These are phyloP conservation scores for Corbicula japonica DNA, from an alignment of 2,888 invertebrate species.

Conservation along the genomic window DNA sequence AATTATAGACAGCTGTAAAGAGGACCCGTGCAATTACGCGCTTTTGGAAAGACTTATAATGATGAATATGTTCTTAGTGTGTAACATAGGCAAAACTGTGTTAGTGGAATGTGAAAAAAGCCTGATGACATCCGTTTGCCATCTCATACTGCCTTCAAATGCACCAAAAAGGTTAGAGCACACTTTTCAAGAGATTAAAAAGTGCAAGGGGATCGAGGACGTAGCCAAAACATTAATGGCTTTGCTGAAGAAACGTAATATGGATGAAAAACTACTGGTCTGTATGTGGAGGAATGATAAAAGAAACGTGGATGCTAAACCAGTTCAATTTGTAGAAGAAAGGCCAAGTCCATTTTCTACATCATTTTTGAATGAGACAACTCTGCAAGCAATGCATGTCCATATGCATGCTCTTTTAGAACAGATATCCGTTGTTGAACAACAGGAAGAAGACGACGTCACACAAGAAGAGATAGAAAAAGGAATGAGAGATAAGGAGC, in stretches of 20 bases:
- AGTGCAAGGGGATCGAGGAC: constrained; percentile 58
- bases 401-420: constrained; percentile 10
- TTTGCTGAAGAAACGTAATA: constrained; percentile 52
- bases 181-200: constrained; percentile 43
- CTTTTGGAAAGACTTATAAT: constrained; percentile 69
- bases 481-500: constrained; percentile 47
- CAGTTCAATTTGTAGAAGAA: constrained; percentile 1
- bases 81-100: constrained; percentile 62
- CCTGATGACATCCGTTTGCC: constrained; percentile 52
- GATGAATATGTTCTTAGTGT: constrained; percentile 56
- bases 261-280: constrained; percentile 47
- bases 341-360: background rate
- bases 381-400: constrained; percentile 24
- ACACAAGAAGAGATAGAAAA: constrained; percentile 60
- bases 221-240: constrained; percentile 41
- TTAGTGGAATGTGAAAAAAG: constrained; percentile 21
- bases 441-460: constrained; percentile 35
- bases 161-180: constrained; percentile 58
- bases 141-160: constrained; percentile 37
- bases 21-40: constrained; percentile 12
- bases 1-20: constrained; percentile 20
- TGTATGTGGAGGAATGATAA: constrained; percentile 59
- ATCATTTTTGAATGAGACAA: constrained; percentile 23
- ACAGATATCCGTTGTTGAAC: constrained; percentile 13
- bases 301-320: constrained; percentile 10